A percentile compares a stretch with the other conserved stretches of the same genome.
phyloP scores from a whole-genome alignment of 2,113 vertebrate species.

The Rissa tridactyla region DNA sequence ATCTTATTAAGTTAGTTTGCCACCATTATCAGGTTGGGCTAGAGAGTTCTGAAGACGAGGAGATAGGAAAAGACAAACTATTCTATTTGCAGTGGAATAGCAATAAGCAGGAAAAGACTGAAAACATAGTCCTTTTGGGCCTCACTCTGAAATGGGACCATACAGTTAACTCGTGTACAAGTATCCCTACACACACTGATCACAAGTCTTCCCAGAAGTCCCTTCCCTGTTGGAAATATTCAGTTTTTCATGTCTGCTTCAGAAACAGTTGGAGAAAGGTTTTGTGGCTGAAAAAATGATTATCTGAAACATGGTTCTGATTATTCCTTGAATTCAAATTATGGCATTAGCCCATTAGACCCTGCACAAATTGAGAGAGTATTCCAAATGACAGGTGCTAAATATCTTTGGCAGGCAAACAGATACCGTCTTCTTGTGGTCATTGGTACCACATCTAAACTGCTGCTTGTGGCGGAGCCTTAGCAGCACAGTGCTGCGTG shows the following conservation, averaged over 20 bases:
- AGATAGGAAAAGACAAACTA: conserved; percentile 49
- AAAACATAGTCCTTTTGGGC: conserved; percentile 18
- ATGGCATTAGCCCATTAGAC: background rate
- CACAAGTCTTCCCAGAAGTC: background rate
- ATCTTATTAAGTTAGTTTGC: conserved; percentile 66
- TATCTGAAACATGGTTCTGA: background rate
- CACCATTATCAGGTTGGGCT: conserved; percentile 56
- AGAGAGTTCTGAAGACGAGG: conserved; percentile 52
- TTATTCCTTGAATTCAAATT: background rate
- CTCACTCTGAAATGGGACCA: conserved; percentile 17
- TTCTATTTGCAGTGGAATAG: conserved; percentile 55
- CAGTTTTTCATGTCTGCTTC: background rate
- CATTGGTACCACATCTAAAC: background rate
- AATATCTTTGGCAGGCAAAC: background rate
- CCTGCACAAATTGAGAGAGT: background rate
- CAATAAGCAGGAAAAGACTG: background rate
- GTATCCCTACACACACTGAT: background rate
- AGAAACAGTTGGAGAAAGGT: background rate
- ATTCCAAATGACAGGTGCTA: background rate
- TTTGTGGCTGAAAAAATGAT: background rate
- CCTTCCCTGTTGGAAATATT: background rate
- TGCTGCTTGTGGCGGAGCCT: background rate
- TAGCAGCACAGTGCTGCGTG: background rate
- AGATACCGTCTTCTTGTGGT: background rate
- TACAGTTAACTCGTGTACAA: background rate